phyloP scores from a whole-genome alignment of 2,888 invertebrate species.

The Leptogaster cylindrica region DNA sequence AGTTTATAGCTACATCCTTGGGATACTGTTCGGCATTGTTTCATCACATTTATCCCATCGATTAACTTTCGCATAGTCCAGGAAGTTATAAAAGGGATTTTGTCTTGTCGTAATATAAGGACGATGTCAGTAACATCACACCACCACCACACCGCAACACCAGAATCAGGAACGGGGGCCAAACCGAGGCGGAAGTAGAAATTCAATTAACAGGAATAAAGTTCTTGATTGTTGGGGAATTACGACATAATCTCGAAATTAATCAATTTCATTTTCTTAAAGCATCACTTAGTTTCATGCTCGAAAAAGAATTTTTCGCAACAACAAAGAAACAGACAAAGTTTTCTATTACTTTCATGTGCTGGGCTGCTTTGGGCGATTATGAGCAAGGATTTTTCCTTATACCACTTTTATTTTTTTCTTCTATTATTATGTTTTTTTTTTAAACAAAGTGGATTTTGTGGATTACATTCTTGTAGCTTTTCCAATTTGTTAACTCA shows the following conservation, averaged over 20 bases:
- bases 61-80: background rate
- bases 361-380: background rate
- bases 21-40: background rate
- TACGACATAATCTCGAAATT: slow-evolving; percentile 12
- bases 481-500: background rate
- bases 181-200: slow-evolving; percentile 1
- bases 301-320: background rate
- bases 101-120: background rate
- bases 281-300: background rate
- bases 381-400: background rate
- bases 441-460: background rate
- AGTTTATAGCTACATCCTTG: background rate
- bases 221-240: slow-evolving; percentile 16
- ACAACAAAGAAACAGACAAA: background rate
- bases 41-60: slow-evolving; percentile 6
- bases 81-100: slow-evolving; percentile 3
- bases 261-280: slow-evolving; percentile 15
- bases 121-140: too few relatives aligned
- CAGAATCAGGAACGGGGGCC: slow-evolving; percentile 1
- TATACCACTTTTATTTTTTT: too few relatives aligned
- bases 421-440: too few relatives aligned
- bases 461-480: background rate
- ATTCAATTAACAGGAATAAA: slow-evolving; percentile 21
- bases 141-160: too few relatives aligned
- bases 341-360: background rate